Evolutionary conservation across 2,113 vertebrate genomes (phyloP).

Genomic region (Ptilonorhynchus violaceus): DNA sequence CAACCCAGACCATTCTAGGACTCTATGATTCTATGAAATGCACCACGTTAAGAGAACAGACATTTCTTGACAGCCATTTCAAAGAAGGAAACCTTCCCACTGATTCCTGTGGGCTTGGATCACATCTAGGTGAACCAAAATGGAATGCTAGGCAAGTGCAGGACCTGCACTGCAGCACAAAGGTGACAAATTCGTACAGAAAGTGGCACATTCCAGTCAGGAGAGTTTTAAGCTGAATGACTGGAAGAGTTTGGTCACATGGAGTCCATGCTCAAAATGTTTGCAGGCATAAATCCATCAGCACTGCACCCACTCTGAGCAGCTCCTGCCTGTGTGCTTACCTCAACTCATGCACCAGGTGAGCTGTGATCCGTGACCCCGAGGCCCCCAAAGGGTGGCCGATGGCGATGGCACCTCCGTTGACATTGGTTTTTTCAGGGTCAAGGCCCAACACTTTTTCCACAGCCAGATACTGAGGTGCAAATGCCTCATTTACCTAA

Average conservation of each 20-base stretch:
- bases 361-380: slow-evolving; percentile 88
- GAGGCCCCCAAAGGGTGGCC: slow-evolving; percentile 92
- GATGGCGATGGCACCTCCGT: slow-evolving; percentile 91
- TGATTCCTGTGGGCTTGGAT: background rate
- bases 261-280: fast-evolving
- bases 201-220: fast-evolving
- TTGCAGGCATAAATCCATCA: background rate
- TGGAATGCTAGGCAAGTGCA: fast-evolving
- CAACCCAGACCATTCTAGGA: background rate
- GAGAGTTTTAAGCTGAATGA: background rate
- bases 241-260: background rate
- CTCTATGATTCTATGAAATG: background rate
- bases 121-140: background rate
- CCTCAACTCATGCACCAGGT: slow-evolving; percentile 92
- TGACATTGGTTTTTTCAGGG: slow-evolving; percentile 87
- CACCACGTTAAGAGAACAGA: background rate
- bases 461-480: slow-evolving; percentile 89
- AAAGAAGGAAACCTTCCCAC: background rate
- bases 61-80: background rate
- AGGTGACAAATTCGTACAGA: fast-evolving
- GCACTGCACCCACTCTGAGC: background rate
- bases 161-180: background rate
- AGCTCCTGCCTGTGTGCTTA: background rate
- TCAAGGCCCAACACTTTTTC: slow-evolving; percentile 84
- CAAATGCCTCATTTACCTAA: slow-evolving; percentile 97